phyloP scores from a whole-genome alignment of 2,797 vertebrate genomes.

The Oreortyx pictus region DNA sequence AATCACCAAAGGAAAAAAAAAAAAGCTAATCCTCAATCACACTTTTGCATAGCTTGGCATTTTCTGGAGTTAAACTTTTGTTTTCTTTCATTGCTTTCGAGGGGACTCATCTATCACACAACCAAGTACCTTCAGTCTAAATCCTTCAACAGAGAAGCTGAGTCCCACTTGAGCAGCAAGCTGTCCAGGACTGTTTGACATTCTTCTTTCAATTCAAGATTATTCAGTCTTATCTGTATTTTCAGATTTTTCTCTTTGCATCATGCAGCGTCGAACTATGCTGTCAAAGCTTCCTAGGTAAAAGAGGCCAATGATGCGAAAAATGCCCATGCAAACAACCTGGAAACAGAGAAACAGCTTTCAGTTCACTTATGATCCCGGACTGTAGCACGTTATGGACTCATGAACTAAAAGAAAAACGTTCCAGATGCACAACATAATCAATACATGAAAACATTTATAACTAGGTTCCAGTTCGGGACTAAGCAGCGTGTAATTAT shows the following conservation, averaged over 20 bases:
- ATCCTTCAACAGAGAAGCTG: conserved; percentile 58
- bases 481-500: not conserved
- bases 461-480: not conserved
- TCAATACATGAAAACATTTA: not conserved
- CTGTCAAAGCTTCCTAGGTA: conserved; percentile 98
- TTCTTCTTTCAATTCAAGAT: conserved; percentile 60
- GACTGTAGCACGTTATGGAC: not conserved
- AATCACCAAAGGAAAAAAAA: not conserved
- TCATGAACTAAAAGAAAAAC: not conserved
- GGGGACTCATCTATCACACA: conserved; percentile 59
- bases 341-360: conserved; percentile 69
- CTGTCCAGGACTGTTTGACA: conserved; percentile 59
- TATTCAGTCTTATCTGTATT: conserved; percentile 89
- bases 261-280: conserved; percentile 97
- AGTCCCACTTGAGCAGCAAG: conserved; percentile 75
- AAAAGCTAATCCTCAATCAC: conserved; percentile 28
- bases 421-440: not conserved
- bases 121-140: conserved; percentile 42
- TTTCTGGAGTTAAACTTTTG: conserved; percentile 39
- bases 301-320: conserved; percentile 94
- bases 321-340: conserved; percentile 97
- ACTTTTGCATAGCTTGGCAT: conserved; percentile 72
- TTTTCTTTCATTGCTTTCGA: conserved; percentile 53
- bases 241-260: conserved; percentile 90
- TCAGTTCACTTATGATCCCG: not conserved